These are phyloP conservation scores for Bombus cullumanus DNA, from an alignment of 1,140 invertebrate species.

Conservation along the genomic window DNA sequence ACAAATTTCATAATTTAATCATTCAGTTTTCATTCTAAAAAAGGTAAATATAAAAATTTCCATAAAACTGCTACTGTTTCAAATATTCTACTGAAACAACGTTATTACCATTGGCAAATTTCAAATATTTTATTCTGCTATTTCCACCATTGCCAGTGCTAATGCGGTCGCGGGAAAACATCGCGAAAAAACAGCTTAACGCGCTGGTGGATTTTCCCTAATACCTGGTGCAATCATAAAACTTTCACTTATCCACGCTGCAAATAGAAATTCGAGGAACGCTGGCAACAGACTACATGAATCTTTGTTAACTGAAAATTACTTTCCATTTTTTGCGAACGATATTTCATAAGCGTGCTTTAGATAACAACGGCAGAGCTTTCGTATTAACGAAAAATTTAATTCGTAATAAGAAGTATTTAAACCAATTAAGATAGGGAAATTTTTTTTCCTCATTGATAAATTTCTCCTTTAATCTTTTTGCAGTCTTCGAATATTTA, in stretches of 20 bases:
- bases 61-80: not conserved
- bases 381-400: not conserved
- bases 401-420: not conserved
- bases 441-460: not conserved
- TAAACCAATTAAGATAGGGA: not conserved
- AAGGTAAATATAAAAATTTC: not conserved
- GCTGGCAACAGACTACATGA: not conserved
- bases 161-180: not conserved
- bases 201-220: not conserved
- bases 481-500: too few relatives aligned
- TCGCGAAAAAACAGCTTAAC: not conserved
- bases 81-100: not conserved
- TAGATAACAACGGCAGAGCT: not conserved
- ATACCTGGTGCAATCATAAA: conserved; percentile 3
- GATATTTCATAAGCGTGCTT: not conserved
- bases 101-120: not conserved
- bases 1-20: too few relatives aligned
- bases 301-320: conserved; percentile 20
- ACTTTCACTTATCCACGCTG: not conserved
- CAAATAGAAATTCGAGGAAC: conserved; percentile 5
- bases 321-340: conserved; percentile 1
- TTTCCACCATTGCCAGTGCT: not conserved
- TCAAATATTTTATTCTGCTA: not conserved
- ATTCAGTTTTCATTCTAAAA: too few relatives aligned
- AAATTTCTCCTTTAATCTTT: too few relatives aligned